Percentiles rank a stretch among this genome's conserved stretches.
phyloP scores from a whole-genome alignment of 2,797 vertebrate species.

The Silurus aristotelis region DNA sequence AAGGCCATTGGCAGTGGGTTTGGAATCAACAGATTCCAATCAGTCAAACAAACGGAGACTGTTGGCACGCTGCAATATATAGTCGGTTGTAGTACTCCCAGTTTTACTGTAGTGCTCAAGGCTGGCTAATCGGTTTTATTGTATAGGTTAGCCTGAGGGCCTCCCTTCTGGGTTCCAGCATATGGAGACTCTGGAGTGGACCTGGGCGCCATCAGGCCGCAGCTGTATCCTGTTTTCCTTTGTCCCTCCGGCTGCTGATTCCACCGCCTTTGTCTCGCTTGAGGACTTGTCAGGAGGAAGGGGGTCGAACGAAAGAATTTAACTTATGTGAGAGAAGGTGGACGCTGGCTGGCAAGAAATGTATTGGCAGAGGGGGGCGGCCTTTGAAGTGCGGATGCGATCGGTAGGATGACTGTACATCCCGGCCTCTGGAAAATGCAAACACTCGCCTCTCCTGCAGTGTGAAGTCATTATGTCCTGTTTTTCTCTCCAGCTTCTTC shows the following conservation, averaged over 20 bases:
- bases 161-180: constrained; percentile 23
- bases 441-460: constrained; percentile 39
- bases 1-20: too few relatives aligned
- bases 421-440: constrained; percentile 44
- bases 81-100: background rate
- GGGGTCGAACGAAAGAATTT: constrained; percentile 59
- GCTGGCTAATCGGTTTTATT: background rate
- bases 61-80: background rate
- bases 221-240: constrained; percentile 80
- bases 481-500: constrained; percentile 44
- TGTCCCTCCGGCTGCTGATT: constrained; percentile 62
- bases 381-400: constrained; percentile 58
- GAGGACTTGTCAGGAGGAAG: constrained; percentile 71
- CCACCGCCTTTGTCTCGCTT: constrained; percentile 64
- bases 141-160: constrained; percentile 1
- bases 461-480: constrained; percentile 56
- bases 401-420: constrained; percentile 52
- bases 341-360: constrained; percentile 39
- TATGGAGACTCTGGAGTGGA: constrained; percentile 32
- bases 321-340: constrained; percentile 50
- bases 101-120: background rate
- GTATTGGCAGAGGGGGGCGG: background rate
- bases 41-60: background rate
- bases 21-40: too few relatives aligned
- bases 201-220: constrained; percentile 57